These are phyloP conservation scores for Phataginus tetradactyla DNA, from an alignment of 2,797 vertebrate species.

Conservation along the genomic window DNA sequence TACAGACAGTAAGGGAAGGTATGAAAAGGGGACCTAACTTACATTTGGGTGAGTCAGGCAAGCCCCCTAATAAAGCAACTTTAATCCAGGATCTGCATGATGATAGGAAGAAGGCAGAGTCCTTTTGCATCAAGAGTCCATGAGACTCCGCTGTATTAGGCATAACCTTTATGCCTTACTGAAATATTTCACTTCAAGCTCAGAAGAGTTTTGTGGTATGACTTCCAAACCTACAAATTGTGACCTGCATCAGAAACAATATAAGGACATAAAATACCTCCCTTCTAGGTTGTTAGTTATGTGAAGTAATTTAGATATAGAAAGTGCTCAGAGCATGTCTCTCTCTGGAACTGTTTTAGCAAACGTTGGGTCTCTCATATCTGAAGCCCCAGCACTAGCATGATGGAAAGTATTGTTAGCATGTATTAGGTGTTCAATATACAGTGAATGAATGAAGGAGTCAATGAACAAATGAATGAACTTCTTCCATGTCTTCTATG, in stretches of 20 bases:
- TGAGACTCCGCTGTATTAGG: neutral
- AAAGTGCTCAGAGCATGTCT: neutral
- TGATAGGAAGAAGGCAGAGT: neutral
- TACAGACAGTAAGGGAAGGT: neutral
- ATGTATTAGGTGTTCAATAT: neutral
- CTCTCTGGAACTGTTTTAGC: neutral
- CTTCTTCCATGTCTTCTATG: neutral
- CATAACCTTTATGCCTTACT: neutral
- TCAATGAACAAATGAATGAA: neutral
- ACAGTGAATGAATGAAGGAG: neutral
- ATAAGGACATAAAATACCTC: neutral
- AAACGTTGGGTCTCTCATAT: neutral
- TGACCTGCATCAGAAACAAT: slow-evolving; percentile 23
- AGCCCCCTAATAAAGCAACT: neutral
- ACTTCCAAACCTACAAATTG: neutral
- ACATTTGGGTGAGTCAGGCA: neutral
- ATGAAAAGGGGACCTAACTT: neutral
- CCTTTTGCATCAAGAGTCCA: neutral
- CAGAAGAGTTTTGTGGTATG: neutral
- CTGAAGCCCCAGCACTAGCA: neutral
- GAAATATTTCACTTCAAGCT: slow-evolving; percentile 18
- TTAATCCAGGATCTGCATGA: neutral
- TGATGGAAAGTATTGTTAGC: neutral
- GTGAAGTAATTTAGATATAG: neutral
- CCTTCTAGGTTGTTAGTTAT: neutral